These are phyloP conservation scores for Crocuta crocuta DNA, from an alignment of 2,113 vertebrate species.

Conservation along the genomic window DNA sequence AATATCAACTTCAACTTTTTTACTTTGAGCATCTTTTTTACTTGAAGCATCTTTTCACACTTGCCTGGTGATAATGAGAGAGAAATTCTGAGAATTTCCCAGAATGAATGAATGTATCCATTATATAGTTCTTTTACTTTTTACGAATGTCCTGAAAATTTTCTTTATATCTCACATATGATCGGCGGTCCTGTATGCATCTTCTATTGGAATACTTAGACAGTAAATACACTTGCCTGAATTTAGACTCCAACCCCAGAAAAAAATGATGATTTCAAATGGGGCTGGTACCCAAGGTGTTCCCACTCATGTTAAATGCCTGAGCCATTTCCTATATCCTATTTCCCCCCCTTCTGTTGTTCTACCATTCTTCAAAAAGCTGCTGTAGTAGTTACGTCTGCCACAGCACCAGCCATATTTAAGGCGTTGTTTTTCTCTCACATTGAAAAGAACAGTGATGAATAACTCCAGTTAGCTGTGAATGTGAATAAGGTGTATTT, in stretches of 20 bases:
- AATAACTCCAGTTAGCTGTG: not conserved
- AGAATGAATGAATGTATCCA: not conserved
- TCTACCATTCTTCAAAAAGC: not conserved
- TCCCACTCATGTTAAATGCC: not conserved
- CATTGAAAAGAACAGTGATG: not conserved
- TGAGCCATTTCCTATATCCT: not conserved
- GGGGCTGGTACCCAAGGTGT: not conserved
- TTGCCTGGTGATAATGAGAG: not conserved
- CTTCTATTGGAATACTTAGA: not conserved
- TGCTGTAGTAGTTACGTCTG: not conserved
- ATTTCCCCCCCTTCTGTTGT: not conserved
- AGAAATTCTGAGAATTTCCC: not conserved
- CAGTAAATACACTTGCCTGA: not conserved
- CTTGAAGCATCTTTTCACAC: constrained; percentile 43
- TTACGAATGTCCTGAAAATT: not conserved
- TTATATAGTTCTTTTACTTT: not conserved
- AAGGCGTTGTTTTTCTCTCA: not conserved
- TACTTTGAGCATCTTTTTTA: constrained; percentile 47
- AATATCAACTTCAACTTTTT: not conserved
- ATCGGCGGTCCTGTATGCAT: not conserved
- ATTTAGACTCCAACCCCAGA: not conserved
- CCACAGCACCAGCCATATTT: not conserved
- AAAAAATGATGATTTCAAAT: not conserved
- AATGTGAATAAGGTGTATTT: not conserved
- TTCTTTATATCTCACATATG: not conserved